Evolutionary conservation across 1,140 invertebrate genomes (phyloP).

Genomic region (Pogonomyrmex barbatus): DNA sequence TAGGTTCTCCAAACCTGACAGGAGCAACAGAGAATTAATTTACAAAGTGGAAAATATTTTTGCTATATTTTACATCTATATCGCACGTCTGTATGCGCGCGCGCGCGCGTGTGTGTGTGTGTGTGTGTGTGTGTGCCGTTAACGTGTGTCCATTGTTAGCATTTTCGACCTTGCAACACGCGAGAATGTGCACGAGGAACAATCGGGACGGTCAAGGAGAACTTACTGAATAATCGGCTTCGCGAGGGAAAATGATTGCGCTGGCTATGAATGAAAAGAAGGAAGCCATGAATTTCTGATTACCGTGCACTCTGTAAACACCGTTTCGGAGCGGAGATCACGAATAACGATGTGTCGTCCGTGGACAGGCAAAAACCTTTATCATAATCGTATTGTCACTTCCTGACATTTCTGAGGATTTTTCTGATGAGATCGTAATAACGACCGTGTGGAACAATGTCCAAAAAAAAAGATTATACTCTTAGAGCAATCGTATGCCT

Average conservation of each 20-base stretch:
- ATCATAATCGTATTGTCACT: slow-evolving; percentile 54
- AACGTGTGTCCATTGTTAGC: slow-evolving; percentile 60
- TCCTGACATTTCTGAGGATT: slow-evolving; percentile 19
- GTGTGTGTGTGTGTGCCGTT: not conserved
- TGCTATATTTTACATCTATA: slow-evolving; percentile 9
- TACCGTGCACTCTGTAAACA: slow-evolving; percentile 46
- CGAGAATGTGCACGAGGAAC: slow-evolving; percentile 54
- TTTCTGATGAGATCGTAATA: not conserved
- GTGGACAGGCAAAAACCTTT: slow-evolving; percentile 47
- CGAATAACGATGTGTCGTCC: slow-evolving; percentile 23
- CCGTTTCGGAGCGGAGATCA: slow-evolving; percentile 48
- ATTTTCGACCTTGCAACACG: slow-evolving; percentile 61
- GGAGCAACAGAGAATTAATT: slow-evolving; percentile 14
- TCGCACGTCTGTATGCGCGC: no score
- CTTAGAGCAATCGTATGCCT: not conserved
- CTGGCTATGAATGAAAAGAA: slow-evolving; percentile 59
- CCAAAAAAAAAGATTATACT: not conserved
- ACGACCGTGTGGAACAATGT: not conserved
- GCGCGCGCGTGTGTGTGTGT: not conserved
- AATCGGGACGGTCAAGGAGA: slow-evolving; percentile 63
- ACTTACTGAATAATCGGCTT: slow-evolving; percentile 51
- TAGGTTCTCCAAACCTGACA: slow-evolving; percentile 8
- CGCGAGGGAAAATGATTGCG: slow-evolving; percentile 50
- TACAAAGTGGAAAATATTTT: slow-evolving; percentile 14
- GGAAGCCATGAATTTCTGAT: slow-evolving; percentile 64